Base-by-base conservation (phyloP, 2,888 invertebrate species). In the Xylota segnis region DNA sequence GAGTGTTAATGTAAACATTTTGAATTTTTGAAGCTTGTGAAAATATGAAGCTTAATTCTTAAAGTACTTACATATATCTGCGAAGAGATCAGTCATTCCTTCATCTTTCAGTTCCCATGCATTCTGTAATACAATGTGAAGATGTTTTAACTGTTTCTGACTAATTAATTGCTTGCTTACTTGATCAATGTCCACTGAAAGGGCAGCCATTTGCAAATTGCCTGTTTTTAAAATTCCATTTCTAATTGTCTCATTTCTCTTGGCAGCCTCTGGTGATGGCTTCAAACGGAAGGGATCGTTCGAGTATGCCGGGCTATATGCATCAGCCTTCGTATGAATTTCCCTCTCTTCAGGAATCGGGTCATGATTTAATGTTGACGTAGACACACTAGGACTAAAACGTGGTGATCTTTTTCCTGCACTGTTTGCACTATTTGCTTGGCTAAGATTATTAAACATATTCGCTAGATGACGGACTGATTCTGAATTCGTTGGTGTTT, bases 171-270 rank as follows among this genome's bases (percentile, higher is more conserved):
- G 2, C 37, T 23, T 81, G 88, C 90, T 93, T 93, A 96, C 96
- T 89, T 95, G 94, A 92, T 96, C 95, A 82, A 96, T 94, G 89
- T 95, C 94, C 82, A 96, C 93, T 84, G 94, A 93, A 87, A 96
- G 93, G 27, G 94, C 94, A 70, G 92, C 91, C 91, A 94, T 88
- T n/a, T 88, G 88, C 18, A 87, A 87, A 56, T 83, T 74, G 18
- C 90, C 89, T 75, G 89, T 88, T 87, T 90, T 89, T 10, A 90
- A 87, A 88, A 92, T 91, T 54, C 88, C 90, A 81, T 91, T 92
- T 40, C 91, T 90, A 77, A 92, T 92, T 58, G 90, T 90, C 75
- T 90, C 90, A 81, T 89, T 88, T 34, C 91, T 90, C 45, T 89
- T 88, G 4, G 89, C 88, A 12, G 90, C 87, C 81, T 90, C 91